Evolutionary conservation across 1,140 invertebrate genomes (phyloP), one percentile per base, ranked within the genome.

Genomic region (Hydropsyche tenuis): DNA sequence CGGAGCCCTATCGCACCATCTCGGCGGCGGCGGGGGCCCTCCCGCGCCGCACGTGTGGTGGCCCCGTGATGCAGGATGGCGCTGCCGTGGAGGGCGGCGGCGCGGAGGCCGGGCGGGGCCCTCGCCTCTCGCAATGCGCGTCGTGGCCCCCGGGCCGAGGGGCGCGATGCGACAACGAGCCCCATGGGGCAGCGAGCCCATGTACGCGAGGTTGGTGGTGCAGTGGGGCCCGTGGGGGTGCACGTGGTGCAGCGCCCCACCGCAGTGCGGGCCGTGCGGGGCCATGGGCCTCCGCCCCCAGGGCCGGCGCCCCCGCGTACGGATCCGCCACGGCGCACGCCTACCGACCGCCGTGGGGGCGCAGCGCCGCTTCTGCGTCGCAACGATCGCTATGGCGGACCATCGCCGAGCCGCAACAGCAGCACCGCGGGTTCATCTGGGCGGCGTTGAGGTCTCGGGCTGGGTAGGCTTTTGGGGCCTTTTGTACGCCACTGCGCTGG

Each of bases 1-100:
- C 48, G 70, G 71, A 45, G 73, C 73, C 46, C 64, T 72, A 45
- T 74, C 75, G 72, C 75, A 77, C 80, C 79, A 79, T 16, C 77
- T 48, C 25, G 71, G 73, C 56, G 69, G 48, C 69, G 25, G 68
- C 65, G 37, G 75, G 74, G 74, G 48, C 46, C 73, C 73, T 66
- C 42, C 72, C 69, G 1, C 75, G 65, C 20, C 75, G 76, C 43
- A 75, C 20, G 73, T 6, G 76, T 73, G 37, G 45, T 68, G 12
- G 53, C 73, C 62, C 73, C 43, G 46, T 69, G 75, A 43, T 71
- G 75, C 22, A 70, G 65, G 16, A 42, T 71, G 73, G 56, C 48
- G 48, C 65, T 73, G 72, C 48, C 72, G 30, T 56, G 42, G 14
- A 51, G 51, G 25, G 63, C 68, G 71, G 27, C 65, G 60, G 48